These are phyloP conservation scores for Mus spretus DNA, from an alignment of 2,797 vertebrate genomes.

Conservation along the genomic window DNA sequence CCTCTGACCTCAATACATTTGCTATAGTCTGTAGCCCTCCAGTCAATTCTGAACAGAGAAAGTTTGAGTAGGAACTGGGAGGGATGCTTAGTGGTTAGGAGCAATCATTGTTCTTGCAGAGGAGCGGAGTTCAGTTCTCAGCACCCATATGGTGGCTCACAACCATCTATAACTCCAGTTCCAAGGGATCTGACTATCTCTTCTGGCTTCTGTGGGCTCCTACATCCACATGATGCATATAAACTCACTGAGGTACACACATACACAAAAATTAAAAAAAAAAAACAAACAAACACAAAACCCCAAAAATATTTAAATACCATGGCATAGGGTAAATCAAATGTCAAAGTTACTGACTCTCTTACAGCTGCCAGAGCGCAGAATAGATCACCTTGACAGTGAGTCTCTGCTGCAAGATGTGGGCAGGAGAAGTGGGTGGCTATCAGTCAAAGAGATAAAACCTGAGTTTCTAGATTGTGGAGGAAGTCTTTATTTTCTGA, in stretches of 20 bases:
- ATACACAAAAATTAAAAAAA: not conserved
- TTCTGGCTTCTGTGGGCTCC: not conserved
- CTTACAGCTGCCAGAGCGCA: not conserved
- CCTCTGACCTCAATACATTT: not conserved
- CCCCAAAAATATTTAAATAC: not conserved
- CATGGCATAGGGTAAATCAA: not conserved
- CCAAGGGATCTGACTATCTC: not conserved
- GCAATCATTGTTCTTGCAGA: not conserved
- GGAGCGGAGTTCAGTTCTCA: not conserved
- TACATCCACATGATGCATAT: not conserved
- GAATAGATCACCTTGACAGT: not conserved
- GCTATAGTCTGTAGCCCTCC: too few species aligned
- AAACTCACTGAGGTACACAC: not conserved
- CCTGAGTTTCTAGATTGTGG: not conserved
- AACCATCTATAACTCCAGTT: not conserved
- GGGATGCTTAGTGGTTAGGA: too few species aligned
- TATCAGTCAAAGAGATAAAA: not conserved
- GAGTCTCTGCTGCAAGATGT: not conserved
- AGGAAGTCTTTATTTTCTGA: not conserved
- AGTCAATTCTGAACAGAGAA: not conserved
- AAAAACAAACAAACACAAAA: not conserved
- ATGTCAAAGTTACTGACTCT: not conserved
- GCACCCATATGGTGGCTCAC: not conserved
- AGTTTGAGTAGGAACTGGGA: not conserved
- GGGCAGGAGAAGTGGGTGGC: not conserved